A percentile compares a stretch with the other conserved stretches of the same genome.
Conservation (phyloP, 2,888 invertebrate species). For the Tetramorium bicarinatum region DNA sequence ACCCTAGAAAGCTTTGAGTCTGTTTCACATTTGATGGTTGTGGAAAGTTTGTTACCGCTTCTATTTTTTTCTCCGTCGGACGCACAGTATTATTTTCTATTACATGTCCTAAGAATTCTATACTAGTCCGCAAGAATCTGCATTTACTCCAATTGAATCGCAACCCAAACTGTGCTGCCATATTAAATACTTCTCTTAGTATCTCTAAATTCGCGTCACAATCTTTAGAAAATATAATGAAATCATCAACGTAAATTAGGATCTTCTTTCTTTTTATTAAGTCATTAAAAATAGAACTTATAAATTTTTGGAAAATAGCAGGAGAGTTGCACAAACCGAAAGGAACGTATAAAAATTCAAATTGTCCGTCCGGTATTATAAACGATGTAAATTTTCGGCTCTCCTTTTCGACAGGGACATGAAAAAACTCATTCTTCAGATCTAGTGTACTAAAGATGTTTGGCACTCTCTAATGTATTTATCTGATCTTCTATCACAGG, state of each 20-base stretch:
- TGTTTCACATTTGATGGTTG: not conserved
- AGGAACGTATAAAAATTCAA: not conserved
- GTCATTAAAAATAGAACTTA: not conserved
- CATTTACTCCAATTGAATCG: not conserved
- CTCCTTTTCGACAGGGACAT: not conserved
- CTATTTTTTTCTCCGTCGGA: not conserved
- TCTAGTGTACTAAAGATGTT: not conserved
- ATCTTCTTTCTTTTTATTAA: not conserved
- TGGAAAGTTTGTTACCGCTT: not conserved
- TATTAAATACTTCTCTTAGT: not conserved
- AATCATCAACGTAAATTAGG: not conserved
- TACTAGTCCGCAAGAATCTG: not conserved
- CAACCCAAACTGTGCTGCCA: not conserved
- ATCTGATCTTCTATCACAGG: constrained; percentile 71
- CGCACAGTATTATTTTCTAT: not conserved
- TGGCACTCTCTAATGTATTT: constrained; percentile 42
- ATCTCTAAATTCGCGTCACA: not conserved
- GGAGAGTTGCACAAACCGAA: not conserved
- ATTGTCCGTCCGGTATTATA: not conserved
- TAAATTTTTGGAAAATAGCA: not conserved
- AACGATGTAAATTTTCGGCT: not conserved
- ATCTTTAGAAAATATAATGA: not conserved
- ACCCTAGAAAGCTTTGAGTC: constrained; percentile 4
- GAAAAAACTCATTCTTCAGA: not conserved
- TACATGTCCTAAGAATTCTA: not conserved